Evolutionary conservation across 2,888 invertebrate genomes (phyloP), one percentile per base, ranked within the genome.

Genomic region (Perizoma affinitatum): DNA sequence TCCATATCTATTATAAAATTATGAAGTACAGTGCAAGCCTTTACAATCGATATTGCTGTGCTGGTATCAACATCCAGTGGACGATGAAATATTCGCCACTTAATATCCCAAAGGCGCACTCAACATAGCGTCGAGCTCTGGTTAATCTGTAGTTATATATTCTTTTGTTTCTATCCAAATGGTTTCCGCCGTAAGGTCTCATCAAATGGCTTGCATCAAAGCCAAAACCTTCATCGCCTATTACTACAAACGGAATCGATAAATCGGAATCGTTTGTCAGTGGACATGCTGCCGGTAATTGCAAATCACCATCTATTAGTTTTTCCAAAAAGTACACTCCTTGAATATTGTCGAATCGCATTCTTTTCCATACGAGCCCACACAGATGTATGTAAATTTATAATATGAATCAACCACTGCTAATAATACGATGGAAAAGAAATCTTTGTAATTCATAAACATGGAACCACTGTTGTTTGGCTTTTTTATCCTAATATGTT

Each of bases 21-120:
- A 22, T 22, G 22, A 22, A 22, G 22, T 22, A 22, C 22, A 22
- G 22, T 22, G 22, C 22, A 22, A 22, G 22, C 22, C 22, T 22
- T 22, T 22, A 22, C 22, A 22, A 22, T 22, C 22, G 22, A 22
- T 22, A 22, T 22, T 22, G 22, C 22, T 22, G 22, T 22, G 22
- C 22, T 22, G 22, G 22, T 22, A 22, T 22, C 22, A 22, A 22
- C 22, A 22, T 22, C 22, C 22, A 22, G 22, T 22, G 22, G 22
- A 22, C 22, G 22, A 22, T 22, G 22, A 22, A 22, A 22, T 22
- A 22, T 22, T 22, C 75, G 65, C 79, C 77, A 82, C 68, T 79
- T 82, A 66, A 61, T 59, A 71, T 68, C 6, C 67, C 70, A 60
- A 71, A 69, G 41, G 67, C 65, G 55, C 69, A 71, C 58, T 69